Evolutionary conservation across 53 echinoderm and acorn worm species (phyloP).

Genomic region (Apostichopus leukothele): DNA sequence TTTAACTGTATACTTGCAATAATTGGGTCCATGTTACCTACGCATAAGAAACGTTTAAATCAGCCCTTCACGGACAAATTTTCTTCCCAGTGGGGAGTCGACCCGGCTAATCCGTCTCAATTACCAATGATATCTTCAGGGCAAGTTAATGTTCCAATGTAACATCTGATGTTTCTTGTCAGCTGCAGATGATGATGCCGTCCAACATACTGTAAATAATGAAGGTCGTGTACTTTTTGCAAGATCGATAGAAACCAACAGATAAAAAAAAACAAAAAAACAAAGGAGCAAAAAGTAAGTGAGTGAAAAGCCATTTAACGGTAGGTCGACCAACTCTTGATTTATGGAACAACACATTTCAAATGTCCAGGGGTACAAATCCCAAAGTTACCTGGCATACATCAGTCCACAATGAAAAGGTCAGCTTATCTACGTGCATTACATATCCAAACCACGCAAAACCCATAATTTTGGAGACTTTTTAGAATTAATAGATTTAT

Average conservation of each 20-base stretch:
- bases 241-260: too few relatives aligned
- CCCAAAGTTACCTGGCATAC: too few relatives aligned
- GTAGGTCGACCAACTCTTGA: background rate
- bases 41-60: background rate
- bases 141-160: background rate
- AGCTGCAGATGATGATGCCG: background rate
- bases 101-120: background rate
- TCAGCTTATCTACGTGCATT: too few relatives aligned
- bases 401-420: too few relatives aligned
- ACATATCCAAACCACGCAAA: too few relatives aligned
- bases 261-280: background rate
- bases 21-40: background rate
- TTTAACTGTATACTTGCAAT: background rate
- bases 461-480: too few relatives aligned
- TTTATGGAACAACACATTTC: background rate
- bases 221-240: background rate
- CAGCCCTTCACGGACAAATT: constrained; percentile 17
- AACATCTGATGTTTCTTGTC: background rate
- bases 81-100: constrained; percentile 12
- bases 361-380: too few relatives aligned
- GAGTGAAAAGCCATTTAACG: background rate
- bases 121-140: constrained; percentile 23
- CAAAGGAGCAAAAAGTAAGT: background rate
- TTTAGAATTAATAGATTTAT: too few relatives aligned
- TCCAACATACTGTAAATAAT: background rate